Percentiles rank a stretch among this genome's conserved stretches.
Conservation (phyloP, 1,140 invertebrate species). For the Meteorus sp. region DNA sequence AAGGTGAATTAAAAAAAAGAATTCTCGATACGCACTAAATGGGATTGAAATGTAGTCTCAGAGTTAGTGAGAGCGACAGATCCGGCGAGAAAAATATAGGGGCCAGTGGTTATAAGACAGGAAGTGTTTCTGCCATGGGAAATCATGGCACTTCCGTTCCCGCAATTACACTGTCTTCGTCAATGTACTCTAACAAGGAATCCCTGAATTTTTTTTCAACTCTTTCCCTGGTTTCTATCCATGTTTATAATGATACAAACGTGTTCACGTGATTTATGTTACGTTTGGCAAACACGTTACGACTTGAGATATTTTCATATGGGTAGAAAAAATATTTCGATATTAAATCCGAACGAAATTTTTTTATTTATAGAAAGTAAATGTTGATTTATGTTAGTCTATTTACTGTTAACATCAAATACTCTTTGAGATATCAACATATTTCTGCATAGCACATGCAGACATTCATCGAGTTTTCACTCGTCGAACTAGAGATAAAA, state of each 20-base stretch:
- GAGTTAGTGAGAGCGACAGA: too few relatives aligned
- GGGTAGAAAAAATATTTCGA: not conserved
- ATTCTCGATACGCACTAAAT: too few relatives aligned
- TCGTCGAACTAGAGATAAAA: not conserved
- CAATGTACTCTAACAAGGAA: not conserved
- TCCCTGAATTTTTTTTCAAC: not conserved
- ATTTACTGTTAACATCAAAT: too few relatives aligned
- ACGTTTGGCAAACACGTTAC: not conserved
- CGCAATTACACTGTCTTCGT: too few relatives aligned
- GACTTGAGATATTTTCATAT: not conserved
- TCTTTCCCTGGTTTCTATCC: too few relatives aligned
- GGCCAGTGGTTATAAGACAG: conserved; percentile 34
- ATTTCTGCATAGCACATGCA: not conserved
- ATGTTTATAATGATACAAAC: too few relatives aligned
- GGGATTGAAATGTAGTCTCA: too few relatives aligned
- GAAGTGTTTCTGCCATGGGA: conserved; percentile 51
- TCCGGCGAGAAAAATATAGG: too few relatives aligned
- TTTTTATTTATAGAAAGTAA: too few relatives aligned
- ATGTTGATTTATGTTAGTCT: too few relatives aligned
- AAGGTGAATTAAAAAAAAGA: too few relatives aligned
- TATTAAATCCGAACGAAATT: not conserved
- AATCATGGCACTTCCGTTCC: conserved; percentile 45
- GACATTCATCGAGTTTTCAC: not conserved
- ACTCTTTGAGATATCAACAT: too few relatives aligned
- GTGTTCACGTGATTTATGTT: conserved; percentile 13